Conservation (phyloP, 2,113 vertebrate genomes). For the Tinamus guttatus region DNA sequence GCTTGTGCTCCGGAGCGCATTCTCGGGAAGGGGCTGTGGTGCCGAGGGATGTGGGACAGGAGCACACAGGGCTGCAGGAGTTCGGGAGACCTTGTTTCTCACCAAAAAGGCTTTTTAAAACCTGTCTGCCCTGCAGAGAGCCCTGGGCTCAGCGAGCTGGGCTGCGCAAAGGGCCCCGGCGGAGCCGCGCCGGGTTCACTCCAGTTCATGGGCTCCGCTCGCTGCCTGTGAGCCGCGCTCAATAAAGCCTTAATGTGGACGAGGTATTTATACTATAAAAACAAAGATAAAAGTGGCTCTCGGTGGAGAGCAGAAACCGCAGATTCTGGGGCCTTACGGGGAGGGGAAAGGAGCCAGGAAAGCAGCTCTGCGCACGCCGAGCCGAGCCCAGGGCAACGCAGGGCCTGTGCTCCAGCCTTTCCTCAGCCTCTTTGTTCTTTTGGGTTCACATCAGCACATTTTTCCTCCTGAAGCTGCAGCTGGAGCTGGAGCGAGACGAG, state of each 20-base stretch:
- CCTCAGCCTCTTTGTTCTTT: not conserved
- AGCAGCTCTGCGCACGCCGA: not conserved
- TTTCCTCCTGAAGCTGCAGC: not conserved
- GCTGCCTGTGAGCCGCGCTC: accelerated
- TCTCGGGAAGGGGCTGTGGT: not conserved
- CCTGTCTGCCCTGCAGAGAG: not conserved
- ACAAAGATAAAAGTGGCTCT: not conserved
- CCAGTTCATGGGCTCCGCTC: not conserved
- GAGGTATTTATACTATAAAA: not conserved
- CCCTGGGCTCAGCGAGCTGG: not conserved
- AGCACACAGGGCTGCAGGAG: not conserved
- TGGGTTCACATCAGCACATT: not conserved
- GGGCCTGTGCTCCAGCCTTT: not conserved
- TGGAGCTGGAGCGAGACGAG: not conserved
- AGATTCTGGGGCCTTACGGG: too few species aligned
- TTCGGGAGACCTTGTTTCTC: not conserved
- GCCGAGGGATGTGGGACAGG: not conserved
- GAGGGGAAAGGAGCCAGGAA: not conserved
- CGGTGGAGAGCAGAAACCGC: accelerated
- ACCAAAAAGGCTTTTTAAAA: not conserved
- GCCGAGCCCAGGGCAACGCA: not conserved
- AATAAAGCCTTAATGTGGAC: accelerated
- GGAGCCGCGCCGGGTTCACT: accelerated
- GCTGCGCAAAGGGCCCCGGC: accelerated
- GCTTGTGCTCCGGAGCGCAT: too few species aligned